Evolutionary conservation across 2,113 vertebrate species (phyloP), one percentile per base, ranked within the genome.

Genomic region (Oriolus oriolus): DNA sequence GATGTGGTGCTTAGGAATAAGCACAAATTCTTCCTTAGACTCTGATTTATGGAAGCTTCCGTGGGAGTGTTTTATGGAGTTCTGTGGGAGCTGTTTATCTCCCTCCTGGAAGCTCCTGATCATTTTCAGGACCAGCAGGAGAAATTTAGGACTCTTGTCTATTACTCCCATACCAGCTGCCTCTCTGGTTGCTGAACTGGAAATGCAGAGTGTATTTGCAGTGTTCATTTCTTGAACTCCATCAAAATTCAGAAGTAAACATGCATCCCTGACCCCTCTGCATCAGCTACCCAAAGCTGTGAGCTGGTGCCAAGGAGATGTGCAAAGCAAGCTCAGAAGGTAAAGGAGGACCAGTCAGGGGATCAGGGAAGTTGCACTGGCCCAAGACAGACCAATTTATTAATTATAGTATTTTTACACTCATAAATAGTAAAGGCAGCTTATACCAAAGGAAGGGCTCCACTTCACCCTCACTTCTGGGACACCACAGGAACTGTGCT

Each of bases 401-500:
- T 97, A 86, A 84, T 85, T 73, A 81, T 84, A 84, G 53, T 56
- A 87, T 89, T 93, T 94, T 94, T 95, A 96, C 92, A 96, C 76
- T 94, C 83, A 96, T 97, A 96, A 96, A 97, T 96, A 96, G 65
- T 73, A 87, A 95, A 96, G 86, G 90, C 83, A 90, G 80, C 45
- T 93, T 78, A 57, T 93, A 88, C 33, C 69, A 60, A n/a, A n/a
- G 66, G 78, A 76, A 60, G 18, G n/a, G 28, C 61, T 87, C 20
- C 93, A 90, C 87, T 94, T 95, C 93, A 96, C 49, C 68, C 30
- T 91, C 24, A 1, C 8, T 86, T 31, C 28, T 78, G 76, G 76
- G 49, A 30, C 60, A 61, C 8, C 15, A 28, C 75, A 83, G 79
- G 66, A 28, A 1, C 37, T 9, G 63, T 64, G 71, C 53, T 76